Conservation (phyloP, 2,888 invertebrate species). For the Parnassius glacialis region DNA sequence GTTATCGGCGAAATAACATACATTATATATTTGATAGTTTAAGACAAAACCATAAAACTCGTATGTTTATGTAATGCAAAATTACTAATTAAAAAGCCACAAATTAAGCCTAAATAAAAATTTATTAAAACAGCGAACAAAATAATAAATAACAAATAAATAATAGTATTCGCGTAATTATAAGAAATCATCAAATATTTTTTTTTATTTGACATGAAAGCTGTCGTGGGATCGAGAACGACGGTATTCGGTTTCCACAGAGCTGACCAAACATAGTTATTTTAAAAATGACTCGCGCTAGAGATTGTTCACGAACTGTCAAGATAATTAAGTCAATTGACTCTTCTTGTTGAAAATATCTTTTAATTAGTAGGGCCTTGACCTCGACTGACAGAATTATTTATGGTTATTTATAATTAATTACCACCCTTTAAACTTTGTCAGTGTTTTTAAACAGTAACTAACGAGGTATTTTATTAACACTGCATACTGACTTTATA, state of each 20-base stretch:
- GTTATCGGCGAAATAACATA: no score
- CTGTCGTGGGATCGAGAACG: slow-evolving; percentile 1
- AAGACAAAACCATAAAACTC: no score
- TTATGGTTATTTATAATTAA: slow-evolving; percentile 27
- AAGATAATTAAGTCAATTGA: slow-evolving; percentile 28
- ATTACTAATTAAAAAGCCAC: no score
- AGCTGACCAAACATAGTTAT: slow-evolving; percentile 11
- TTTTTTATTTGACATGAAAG: background rate
- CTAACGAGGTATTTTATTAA: slow-evolving; percentile 18
- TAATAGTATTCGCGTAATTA: no score
- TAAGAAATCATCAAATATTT: background rate
- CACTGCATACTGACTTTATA: background rate
- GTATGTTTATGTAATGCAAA: no score
- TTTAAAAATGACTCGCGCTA: slow-evolving; percentile 18
- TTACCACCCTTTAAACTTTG: slow-evolving; percentile 23
- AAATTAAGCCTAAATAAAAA: no score
- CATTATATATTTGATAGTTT: no score
- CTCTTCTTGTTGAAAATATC: slow-evolving; percentile 22
- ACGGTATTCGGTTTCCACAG: background rate
- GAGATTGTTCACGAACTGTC: slow-evolving; percentile 24
- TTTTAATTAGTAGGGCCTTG: slow-evolving; percentile 27
- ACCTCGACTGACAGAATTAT: slow-evolving; percentile 24
- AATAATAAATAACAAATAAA: no score
- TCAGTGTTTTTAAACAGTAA: slow-evolving; percentile 16
- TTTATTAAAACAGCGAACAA: no score